Evolutionary conservation across 2,797 vertebrate species (phyloP).

Genomic region (Carduelis carduelis): DNA sequence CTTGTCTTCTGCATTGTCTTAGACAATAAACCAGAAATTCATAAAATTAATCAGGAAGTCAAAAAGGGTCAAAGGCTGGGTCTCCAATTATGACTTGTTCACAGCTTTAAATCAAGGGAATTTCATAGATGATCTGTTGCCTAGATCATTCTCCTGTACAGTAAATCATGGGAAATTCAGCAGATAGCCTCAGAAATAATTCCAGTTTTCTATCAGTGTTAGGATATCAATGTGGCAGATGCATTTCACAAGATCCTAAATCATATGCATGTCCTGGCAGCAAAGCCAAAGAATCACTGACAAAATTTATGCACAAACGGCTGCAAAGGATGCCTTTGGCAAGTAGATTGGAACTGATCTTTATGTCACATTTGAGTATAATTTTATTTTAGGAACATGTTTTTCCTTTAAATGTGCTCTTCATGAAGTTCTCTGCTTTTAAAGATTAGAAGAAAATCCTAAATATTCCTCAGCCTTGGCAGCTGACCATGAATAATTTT

Average conservation of each 20-base stretch:
- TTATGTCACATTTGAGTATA: not conserved
- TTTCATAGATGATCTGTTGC: not conserved
- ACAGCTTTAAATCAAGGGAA: not conserved
- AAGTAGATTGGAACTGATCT: not conserved
- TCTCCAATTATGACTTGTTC: not conserved
- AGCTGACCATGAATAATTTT: not conserved
- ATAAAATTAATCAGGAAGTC: not conserved
- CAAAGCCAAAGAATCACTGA: not conserved
- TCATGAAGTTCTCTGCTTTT: not conserved
- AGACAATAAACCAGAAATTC: not conserved
- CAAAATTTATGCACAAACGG: not conserved
- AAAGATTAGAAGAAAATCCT: not conserved
- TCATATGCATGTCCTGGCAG: not conserved
- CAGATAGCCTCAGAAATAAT: not conserved
- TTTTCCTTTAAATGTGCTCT: not conserved
- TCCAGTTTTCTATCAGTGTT: not conserved
- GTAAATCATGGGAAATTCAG: not conserved
- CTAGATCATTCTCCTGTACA: not conserved
- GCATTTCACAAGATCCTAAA: slow-evolving; percentile 12
- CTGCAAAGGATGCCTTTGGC: not conserved
- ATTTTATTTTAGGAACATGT: not conserved
- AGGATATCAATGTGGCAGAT: not conserved
- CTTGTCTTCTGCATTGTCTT: not conserved
- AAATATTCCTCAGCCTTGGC: not conserved
- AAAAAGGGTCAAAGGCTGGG: not conserved